phyloP scores from a whole-genome alignment of 2,113 vertebrate genomes.

The Melanotaenia duboulayi region DNA sequence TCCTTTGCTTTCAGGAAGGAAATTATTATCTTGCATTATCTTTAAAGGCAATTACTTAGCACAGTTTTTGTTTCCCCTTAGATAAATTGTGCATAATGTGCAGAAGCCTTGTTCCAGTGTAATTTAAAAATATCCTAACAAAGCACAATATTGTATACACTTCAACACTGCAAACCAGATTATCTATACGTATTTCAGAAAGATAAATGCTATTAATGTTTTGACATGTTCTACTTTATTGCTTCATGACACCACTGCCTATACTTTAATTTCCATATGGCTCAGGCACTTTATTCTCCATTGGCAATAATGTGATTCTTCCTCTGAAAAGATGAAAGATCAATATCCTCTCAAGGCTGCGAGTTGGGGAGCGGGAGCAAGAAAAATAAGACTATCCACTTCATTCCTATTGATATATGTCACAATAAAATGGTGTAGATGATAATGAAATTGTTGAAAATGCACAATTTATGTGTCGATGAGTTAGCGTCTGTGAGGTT shows the following conservation, averaged over 20 bases:
- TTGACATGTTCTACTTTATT: slow-evolving; percentile 55
- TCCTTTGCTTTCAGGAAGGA: not conserved
- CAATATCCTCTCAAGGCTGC: slow-evolving; percentile 77
- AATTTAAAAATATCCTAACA: slow-evolving; percentile 24
- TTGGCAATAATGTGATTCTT: slow-evolving; percentile 77
- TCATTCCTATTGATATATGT: slow-evolving; percentile 77
- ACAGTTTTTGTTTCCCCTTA: not conserved
- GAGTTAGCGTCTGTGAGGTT: slow-evolving; percentile 71
- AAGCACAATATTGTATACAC: slow-evolving; percentile 25
- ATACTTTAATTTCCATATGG: slow-evolving; percentile 71
- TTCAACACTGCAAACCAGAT: slow-evolving; percentile 44
- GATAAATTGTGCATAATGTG: slow-evolving; percentile 12
- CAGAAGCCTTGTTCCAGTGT: slow-evolving; percentile 21
- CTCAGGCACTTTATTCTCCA: slow-evolving; percentile 67
- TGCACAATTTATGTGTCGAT: slow-evolving; percentile 80
- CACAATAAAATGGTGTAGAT: slow-evolving; percentile 65
- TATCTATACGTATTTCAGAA: slow-evolving; percentile 53
- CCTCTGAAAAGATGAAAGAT: slow-evolving; percentile 78
- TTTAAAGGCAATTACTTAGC: slow-evolving; percentile 20
- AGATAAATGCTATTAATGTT: slow-evolving; percentile 58
- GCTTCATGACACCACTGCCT: slow-evolving; percentile 30
- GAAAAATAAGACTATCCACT: slow-evolving; percentile 76
- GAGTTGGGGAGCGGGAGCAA: slow-evolving; percentile 66
- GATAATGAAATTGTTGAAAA: slow-evolving; percentile 83
- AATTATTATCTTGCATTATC: not conserved